Conservation (phyloP, 2,797 vertebrate species). For the Cacajao melanocephalus region DNA sequence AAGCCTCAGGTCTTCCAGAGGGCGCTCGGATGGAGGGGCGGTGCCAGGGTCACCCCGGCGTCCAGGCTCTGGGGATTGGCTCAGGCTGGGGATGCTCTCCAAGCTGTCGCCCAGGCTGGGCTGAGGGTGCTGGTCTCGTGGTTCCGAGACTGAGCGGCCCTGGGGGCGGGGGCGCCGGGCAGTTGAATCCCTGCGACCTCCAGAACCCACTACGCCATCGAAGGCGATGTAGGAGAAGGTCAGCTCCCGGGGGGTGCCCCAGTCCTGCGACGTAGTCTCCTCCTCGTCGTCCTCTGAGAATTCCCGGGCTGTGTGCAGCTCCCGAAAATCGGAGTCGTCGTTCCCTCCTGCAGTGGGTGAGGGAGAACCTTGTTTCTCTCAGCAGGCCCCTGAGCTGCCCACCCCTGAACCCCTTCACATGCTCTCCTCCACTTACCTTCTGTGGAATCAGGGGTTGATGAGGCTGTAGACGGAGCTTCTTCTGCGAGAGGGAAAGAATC, state of each 20-base stretch:
- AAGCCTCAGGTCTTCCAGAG: conserved; percentile 75
- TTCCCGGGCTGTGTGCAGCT: conserved; percentile 91
- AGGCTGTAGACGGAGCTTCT: conserved; percentile 83
- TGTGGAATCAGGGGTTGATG: conserved; percentile 83
- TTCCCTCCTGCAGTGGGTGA: conserved; percentile 86
- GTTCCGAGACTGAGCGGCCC: conserved; percentile 84
- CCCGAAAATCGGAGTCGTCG: conserved; percentile 92
- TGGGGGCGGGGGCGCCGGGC: conserved; percentile 66
- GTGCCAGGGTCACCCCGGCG: not conserved
- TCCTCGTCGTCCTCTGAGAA: conserved; percentile 91
- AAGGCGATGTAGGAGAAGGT: conserved; percentile 96
- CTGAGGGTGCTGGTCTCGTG: conserved; percentile 82
- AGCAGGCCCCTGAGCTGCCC: not conserved
- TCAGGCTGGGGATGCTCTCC: conserved; percentile 82
- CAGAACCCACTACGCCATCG: conserved; percentile 85
- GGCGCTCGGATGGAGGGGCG: conserved; percentile 80
- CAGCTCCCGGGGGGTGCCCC: conserved; percentile 93
- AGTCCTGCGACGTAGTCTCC: conserved; percentile 86
- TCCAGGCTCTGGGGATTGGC: conserved; percentile 85
- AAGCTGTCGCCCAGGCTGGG: conserved; percentile 81
- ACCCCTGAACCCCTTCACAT: not conserved
- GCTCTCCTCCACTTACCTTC: conserved; percentile 74
- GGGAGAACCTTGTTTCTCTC: not conserved
- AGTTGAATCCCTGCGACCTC: conserved; percentile 72
- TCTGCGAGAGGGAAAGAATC: conserved; percentile 70